These are phyloP conservation scores for Idris sp. DNA, from an alignment of 1,140 invertebrate genomes.

Conservation along the genomic window DNA sequence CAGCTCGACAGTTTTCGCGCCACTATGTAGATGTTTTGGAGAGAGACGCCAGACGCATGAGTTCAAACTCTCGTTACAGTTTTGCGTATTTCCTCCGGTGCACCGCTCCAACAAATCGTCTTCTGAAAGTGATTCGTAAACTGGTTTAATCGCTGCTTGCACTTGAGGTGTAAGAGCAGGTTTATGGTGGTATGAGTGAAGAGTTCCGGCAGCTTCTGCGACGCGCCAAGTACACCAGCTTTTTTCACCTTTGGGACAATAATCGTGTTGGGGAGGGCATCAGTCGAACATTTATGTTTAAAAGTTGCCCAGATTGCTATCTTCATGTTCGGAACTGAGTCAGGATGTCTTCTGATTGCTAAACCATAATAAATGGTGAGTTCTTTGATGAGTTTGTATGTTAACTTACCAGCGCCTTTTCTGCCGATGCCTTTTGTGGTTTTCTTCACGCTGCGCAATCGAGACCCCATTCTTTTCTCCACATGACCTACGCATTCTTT, in stretches of 20 bases:
- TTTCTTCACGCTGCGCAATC: background rate
- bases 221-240: conserved; percentile 2
- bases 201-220: background rate
- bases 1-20: background rate
- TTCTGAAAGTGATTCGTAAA: background rate
- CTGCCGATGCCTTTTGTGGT: background rate
- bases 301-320: conserved; percentile 1
- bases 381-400: conserved; percentile 2
- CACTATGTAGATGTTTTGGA: conserved; percentile 6
- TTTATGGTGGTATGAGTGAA: background rate
- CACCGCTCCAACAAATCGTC: conserved; percentile 2
- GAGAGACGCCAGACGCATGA: background rate
- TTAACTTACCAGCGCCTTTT: background rate
- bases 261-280: background rate
- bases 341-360: background rate
- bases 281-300: too few species aligned
- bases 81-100: conserved; percentile 3
- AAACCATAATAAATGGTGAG: background rate
- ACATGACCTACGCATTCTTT: conserved; percentile 8
- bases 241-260: background rate
- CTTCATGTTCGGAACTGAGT: background rate
- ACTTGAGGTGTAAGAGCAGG: background rate
- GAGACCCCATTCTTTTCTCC: conserved; percentile 5
- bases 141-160: background rate
- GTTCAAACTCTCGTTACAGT: conserved; percentile 8